Base-by-base conservation (phyloP, 2,888 invertebrate genomes). In the Papilio elwesi region DNA sequence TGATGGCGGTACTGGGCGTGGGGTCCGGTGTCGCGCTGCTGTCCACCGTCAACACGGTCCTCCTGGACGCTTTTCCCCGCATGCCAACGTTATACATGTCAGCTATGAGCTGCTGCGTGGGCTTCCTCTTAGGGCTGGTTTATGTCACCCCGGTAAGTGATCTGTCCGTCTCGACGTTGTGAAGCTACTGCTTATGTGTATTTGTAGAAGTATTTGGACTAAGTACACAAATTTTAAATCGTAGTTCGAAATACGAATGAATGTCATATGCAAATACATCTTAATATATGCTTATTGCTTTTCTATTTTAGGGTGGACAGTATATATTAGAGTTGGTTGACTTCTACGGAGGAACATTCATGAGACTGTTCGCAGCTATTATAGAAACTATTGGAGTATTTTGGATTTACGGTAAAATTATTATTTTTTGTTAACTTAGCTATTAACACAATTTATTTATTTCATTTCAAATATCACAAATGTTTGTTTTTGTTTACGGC, bases 1-100 rank as follows among this genome's bases (percentile, higher is more conserved):
- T 97, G 97, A 93, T 97, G 89, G 96, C 96, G 74, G 96, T 97
- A 0, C 91, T 97, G 73, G 97, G 97, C 16, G 90, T 97, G 6
- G 97, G 97, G 0, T 96, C 96, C 57, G 95, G 96, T 43, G 96
- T 96, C 63, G 96, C 97, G 0, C 88, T 97, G 15, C 95, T 96
- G 75, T 95, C 95, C 43, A 95, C 95, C 10, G 86, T 96, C 13
- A 96, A 96, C 81, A 95, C 96, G 0, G 94, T 96, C 7, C 87
- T 97, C 49, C 90, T 95, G 80, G 97, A 97, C 82, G 91, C 95
- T 69, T 96, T 96, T 79, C 96, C 96, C 0, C 86, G 90, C 0
- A 84, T 95, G 0, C 94, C 93, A 36, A 94, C 94, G 57, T 93
- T 95, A 91, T 90, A 94, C 78, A 95, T 96, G 78, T 95, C 97